Percentiles rank a stretch among this genome's conserved stretches.
phyloP scores from a whole-genome alignment of 2,113 vertebrate species.

The Cairina moschata region DNA sequence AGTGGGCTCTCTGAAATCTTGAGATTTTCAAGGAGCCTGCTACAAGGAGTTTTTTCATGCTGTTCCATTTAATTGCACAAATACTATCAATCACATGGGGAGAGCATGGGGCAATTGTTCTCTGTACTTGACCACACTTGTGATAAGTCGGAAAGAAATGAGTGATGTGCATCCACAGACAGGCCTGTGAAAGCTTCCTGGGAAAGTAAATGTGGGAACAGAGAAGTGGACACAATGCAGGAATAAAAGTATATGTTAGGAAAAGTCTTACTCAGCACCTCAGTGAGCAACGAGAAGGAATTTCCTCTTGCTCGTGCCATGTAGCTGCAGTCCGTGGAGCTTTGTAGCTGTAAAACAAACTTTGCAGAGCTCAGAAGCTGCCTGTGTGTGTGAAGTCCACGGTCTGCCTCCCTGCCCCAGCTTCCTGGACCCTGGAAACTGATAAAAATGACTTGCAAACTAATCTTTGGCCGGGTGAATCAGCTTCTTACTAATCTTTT shows the following conservation, averaged over 20 bases:
- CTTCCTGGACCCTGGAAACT: accelerated
- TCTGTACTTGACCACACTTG: not conserved
- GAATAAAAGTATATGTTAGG: not conserved
- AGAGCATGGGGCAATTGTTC: not conserved
- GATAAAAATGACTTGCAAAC: not conserved
- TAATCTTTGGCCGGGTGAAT: not conserved
- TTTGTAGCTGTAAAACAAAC: not conserved
- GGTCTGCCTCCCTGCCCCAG: not conserved
- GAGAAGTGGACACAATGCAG: not conserved
- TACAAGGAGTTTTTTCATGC: not conserved
- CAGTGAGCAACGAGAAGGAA: not conserved
- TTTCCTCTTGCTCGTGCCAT: not conserved
- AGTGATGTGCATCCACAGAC: not conserved
- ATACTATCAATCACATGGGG: not conserved
- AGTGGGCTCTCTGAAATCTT: not conserved
- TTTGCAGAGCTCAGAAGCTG: not conserved
- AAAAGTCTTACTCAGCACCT: not conserved
- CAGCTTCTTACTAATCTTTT: not conserved
- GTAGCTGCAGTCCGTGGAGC: not conserved
- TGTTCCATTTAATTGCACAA: not conserved
- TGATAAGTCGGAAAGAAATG: slow-evolving; percentile 18
- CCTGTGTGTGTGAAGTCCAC: not conserved
- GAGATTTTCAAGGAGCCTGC: not conserved
- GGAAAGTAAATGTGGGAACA: not conserved
- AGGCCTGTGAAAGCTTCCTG: not conserved